These are phyloP conservation scores for Arctocebus calabarensis DNA, from an alignment of 2,797 vertebrate genomes.

Conservation along the genomic window DNA sequence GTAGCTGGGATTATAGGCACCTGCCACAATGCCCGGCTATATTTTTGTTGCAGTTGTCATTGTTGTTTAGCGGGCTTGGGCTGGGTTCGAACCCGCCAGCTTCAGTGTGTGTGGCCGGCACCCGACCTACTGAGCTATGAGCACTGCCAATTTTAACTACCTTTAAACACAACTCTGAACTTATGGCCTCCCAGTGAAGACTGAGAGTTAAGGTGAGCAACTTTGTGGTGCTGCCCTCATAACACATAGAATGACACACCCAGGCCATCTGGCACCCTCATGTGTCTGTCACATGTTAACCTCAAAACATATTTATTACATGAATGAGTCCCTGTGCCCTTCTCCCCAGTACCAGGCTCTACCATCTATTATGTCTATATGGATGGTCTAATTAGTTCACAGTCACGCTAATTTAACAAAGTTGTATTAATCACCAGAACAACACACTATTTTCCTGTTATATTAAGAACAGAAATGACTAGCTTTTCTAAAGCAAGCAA, in stretches of 20 bases:
- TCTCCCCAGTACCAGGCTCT: background rate
- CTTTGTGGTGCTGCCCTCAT: background rate
- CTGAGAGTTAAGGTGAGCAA: background rate
- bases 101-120: too few species aligned
- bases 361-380: background rate
- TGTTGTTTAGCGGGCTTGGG: too few species aligned
- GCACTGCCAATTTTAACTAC: background rate
- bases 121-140: too few species aligned
- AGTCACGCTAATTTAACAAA: constrained; percentile 18
- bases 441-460: background rate
- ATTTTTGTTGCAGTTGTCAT: too few species aligned
- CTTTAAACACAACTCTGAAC: constrained; percentile 10
- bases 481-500: constrained; percentile 26
- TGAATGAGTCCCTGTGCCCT: background rate
- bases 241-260: background rate
- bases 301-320: background rate
- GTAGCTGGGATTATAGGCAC: too few species aligned
- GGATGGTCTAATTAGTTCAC: background rate
- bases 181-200: constrained; percentile 23
- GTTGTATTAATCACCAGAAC: background rate
- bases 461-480: background rate
- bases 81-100: too few species aligned
- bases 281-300: background rate
- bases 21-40: too few species aligned
- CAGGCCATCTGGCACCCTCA: background rate